Evolutionary conservation across 2,888 invertebrate genomes (phyloP).

Genomic region (Didymodactylos carnosus): DNA sequence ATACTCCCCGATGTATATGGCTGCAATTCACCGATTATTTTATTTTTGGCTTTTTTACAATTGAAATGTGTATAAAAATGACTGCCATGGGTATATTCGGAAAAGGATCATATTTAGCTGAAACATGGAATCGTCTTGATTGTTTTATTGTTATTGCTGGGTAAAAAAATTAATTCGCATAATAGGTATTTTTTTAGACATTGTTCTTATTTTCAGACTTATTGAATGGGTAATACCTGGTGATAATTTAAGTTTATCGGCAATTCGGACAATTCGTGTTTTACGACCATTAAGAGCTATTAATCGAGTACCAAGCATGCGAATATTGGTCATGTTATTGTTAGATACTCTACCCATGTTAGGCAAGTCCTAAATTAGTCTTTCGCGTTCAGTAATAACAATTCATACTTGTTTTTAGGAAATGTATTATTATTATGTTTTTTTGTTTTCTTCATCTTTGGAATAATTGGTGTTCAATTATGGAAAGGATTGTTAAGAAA

Average conservation of each 20-base stretch:
- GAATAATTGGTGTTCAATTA: constrained; percentile 94
- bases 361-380: too few species aligned
- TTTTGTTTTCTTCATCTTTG: constrained; percentile 99
- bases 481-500: constrained; percentile 94
- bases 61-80: constrained; percentile 96
- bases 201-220: constrained; percentile 26
- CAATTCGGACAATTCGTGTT: constrained; percentile 90
- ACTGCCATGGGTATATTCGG: constrained; percentile 82
- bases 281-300: constrained; percentile 86
- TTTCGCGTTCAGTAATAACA: too few species aligned
- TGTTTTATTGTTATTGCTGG: constrained; percentile 92
- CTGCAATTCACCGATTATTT: constrained; percentile 82
- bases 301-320: constrained; percentile 98
- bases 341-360: constrained; percentile 97
- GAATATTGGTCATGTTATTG: constrained; percentile 88
- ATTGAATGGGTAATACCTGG: constrained; percentile 50
- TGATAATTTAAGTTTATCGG: constrained; percentile 89
- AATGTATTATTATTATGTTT: constrained; percentile 88
- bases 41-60: constrained; percentile 88
- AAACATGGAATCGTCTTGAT: constrained; percentile 95
- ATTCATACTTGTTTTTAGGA: too few species aligned
- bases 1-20: constrained; percentile 34
- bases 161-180: constrained; percentile 40
- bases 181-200: neutral
- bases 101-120: constrained; percentile 77